Conservation (phyloP, 2,888 invertebrate species). For the Aproaerema taeniolella region DNA sequence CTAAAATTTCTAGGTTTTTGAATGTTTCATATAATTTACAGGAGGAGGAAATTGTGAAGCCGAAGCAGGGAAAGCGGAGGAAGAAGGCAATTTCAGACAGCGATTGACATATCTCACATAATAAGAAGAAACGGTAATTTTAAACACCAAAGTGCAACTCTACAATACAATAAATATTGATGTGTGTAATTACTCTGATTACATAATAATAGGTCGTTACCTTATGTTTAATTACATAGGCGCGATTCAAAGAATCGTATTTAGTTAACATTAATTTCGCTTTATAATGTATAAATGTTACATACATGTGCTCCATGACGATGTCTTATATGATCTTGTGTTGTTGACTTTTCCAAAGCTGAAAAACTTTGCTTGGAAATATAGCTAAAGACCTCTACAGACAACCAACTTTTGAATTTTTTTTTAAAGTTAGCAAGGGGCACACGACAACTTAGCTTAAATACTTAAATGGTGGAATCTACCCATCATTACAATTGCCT, state of each 20-base stretch:
- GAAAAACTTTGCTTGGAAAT: not conserved
- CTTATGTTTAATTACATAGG: conserved; percentile 44
- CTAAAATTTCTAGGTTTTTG: too few relatives aligned
- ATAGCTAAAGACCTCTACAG: not conserved
- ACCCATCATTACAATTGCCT: too few relatives aligned
- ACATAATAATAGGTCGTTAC: conserved; percentile 30
- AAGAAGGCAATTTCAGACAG: conserved; percentile 95
- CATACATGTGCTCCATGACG: too few relatives aligned
- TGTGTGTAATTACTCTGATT: conserved; percentile 39
- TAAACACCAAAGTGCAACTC: conserved; percentile 76
- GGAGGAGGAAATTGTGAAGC: conserved; percentile 94
- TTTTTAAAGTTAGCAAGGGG: too few relatives aligned
- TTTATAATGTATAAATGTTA: conserved; percentile 34
- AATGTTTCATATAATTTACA: conserved; percentile 64
- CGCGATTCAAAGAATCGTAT: conserved; percentile 56
- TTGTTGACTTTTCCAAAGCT: conserved; percentile 7
- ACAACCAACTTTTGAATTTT: too few relatives aligned
- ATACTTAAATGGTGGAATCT: too few relatives aligned
- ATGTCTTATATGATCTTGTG: conserved; percentile 18
- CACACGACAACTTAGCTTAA: too few relatives aligned
- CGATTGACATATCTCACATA: conserved; percentile 84
- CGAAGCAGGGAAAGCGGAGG: conserved; percentile 93
- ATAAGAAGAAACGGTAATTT: conserved; percentile 58
- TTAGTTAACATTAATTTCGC: conserved; percentile 35
- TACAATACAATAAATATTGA: conserved; percentile 64